Evolutionary conservation across 2,113 vertebrate species (phyloP), one percentile per base, ranked within the genome.

Genomic region (Polyodon spathula): DNA sequence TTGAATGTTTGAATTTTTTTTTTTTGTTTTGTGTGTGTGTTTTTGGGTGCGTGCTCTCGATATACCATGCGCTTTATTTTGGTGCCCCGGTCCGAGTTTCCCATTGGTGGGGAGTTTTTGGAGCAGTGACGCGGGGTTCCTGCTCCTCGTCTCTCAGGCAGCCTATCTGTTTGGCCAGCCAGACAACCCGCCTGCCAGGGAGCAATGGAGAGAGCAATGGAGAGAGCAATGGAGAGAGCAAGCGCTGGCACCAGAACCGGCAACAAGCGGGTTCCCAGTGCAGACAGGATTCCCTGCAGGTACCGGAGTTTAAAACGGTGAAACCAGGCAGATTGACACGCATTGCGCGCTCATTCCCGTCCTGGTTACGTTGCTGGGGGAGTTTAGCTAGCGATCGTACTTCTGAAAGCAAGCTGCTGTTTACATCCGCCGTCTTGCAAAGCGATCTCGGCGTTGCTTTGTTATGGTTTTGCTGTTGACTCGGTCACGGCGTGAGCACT

Each of bases 221-320:
- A 60, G 54, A 73, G n/a, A n/a, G n/a, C n/a, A 27, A 27, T 74
- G 75, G 66, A 72, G 62, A 66, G 59, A 6, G 50, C 62, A 52
- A 53, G 56, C 12, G 40, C 57, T 55, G 16, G 44, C 37, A 61
- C 14, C 38, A 60, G 64, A 59, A 38, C 17, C 11, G 17, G 27
- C 6, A 39, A 17, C 15, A 67, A 67, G 58, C 17, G 40, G 41
- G 52, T 27, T 4, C 61, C 46, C 40, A 39, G 64, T 40, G 41
- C 46, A 14, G 39, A 41, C 61, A 69, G 70, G 15, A 44, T 38
- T 9, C 59, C 65, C 59, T 72, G 75, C 70, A 71, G 72, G 72
- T 77, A 68, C 12, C 41, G 12, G 50, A 15, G 15, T 4, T 50
- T 2, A 3, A 50, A n/a, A n/a, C 4, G 4, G 12, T 50, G 11